Percentiles rank a stretch among this genome's conserved stretches.
These are phyloP conservation scores for Andrena chrysosceles DNA, from an alignment of 2,888 invertebrate species.

Conservation along the genomic window DNA sequence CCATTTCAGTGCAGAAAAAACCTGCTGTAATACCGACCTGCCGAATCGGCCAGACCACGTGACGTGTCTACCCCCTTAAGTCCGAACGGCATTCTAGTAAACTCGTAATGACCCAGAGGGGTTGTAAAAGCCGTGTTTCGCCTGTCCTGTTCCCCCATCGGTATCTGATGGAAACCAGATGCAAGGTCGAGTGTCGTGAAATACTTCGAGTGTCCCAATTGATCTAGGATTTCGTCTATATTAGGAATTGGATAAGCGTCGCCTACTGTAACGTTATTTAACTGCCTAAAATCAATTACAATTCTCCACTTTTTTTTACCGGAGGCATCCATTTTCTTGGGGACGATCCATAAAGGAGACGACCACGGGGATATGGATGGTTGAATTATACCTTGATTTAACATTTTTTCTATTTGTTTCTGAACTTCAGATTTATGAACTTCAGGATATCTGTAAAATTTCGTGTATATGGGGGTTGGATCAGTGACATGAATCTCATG, in stretches of 20 bases:
- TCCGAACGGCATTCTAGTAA: too few species aligned
- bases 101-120: too few species aligned
- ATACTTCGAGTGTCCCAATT: neutral
- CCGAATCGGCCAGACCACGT: too few species aligned
- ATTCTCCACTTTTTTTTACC: constrained; percentile 1
- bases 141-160: neutral
- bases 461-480: neutral
- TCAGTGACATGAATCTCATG: too few species aligned
- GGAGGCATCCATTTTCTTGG: constrained; percentile 1
- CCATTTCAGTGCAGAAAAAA: too few species aligned
- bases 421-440: neutral
- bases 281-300: neutral
- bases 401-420: constrained; percentile 4
- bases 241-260: neutral
- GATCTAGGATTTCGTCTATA: neutral
- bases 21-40: too few species aligned
- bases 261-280: neutral
- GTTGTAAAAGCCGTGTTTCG: too few species aligned
- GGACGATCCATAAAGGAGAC: neutral
- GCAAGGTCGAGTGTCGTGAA: neutral
- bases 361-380: neutral
- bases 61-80: too few species aligned
- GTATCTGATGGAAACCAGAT: neutral
- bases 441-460: neutral
- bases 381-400: constrained; percentile 3